Evolutionary conservation across 64 coral and sea anemone genomes (phyloP).

Genomic region (Actinia equina): DNA sequence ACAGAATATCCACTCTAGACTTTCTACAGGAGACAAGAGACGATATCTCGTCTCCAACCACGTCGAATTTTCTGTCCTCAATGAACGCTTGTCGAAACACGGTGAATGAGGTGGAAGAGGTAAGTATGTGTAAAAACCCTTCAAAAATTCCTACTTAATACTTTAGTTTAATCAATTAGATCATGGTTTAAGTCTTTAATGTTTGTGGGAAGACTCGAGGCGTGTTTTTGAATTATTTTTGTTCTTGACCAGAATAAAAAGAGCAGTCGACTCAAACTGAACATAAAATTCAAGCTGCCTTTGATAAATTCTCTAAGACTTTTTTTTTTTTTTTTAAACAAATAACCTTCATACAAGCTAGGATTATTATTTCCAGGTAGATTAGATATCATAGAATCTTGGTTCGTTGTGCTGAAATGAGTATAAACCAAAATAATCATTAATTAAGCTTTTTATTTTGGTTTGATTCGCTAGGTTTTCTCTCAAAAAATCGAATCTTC

Average conservation of each 20-base stretch:
- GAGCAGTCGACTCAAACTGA: background rate
- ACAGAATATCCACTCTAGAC: constrained; percentile 76
- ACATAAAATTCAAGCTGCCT: too few species aligned
- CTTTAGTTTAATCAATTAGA: background rate
- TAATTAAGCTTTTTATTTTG: background rate
- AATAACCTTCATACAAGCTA: background rate
- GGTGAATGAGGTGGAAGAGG: constrained; percentile 68
- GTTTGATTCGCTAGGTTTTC: background rate
- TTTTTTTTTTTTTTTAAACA: background rate
- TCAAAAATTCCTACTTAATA: background rate
- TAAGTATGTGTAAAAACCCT: constrained; percentile 11
- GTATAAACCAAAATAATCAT: background rate
- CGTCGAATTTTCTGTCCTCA: constrained; percentile 81
- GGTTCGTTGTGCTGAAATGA: background rate
- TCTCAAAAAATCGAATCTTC: background rate
- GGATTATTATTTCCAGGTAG: background rate
- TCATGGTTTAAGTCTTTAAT: background rate
- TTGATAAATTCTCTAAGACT: background rate
- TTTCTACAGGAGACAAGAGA: constrained; percentile 77
- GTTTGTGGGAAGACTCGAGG: background rate
- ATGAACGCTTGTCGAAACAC: constrained; percentile 82
- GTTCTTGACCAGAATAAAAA: background rate
- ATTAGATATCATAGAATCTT: background rate
- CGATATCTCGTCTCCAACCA: constrained; percentile 84
- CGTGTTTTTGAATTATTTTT: background rate